Evolutionary conservation across 2,888 invertebrate species (phyloP), one percentile per base, ranked within the genome.

Genomic region (Belgica antarctica): DNA sequence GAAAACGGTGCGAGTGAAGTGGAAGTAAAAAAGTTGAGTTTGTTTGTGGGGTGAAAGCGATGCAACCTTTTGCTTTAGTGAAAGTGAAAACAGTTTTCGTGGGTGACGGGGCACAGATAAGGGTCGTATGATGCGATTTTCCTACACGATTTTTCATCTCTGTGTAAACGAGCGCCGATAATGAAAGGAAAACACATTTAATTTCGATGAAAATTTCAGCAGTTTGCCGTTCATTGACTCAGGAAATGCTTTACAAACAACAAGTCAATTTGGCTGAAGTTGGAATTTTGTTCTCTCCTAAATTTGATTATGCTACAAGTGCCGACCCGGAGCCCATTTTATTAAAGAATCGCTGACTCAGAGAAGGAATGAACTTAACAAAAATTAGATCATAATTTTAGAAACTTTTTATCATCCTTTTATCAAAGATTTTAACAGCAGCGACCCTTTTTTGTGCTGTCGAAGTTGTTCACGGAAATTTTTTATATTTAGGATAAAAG

Each of bases 121-220:
- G 59, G 59, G 59, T 59, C 59, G 59, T 5, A 52, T 52, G n/a
- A n/a, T 19, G 25, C n/a, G 19, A 10, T 12, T 59, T 59, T 59
- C 27, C 27, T 52, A 7, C 52, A 52, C 52, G 41, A 41, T 15
- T 41, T 41, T 15, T 41, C n/a, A 2, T 41, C 3, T 15, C 41
- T n/a, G n/a, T n/a, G 15, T 41, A 41, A 41, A 41, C 34, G 47
- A 15, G 15, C 7, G 22, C 12, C 8, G 52, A 15, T 22, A 52
- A 52, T 15, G 12, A 52, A 12, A 52, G 12, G 22, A 52, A 19
- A 52, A 52, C 22, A 15, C 52, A 52, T 52, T 52, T 22, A 19
- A 52, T 15, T 7, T 52, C 52, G 5, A 22, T 12, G 4, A 2
- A 52, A 52, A 46, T 15, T 46, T 46, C 41, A 41, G 15, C 12